A percentile compares a stretch with the other conserved stretches of the same genome.
These are phyloP conservation scores for Rattus rattus DNA, from an alignment of 2,113 vertebrate genomes.

Conservation along the genomic window DNA sequence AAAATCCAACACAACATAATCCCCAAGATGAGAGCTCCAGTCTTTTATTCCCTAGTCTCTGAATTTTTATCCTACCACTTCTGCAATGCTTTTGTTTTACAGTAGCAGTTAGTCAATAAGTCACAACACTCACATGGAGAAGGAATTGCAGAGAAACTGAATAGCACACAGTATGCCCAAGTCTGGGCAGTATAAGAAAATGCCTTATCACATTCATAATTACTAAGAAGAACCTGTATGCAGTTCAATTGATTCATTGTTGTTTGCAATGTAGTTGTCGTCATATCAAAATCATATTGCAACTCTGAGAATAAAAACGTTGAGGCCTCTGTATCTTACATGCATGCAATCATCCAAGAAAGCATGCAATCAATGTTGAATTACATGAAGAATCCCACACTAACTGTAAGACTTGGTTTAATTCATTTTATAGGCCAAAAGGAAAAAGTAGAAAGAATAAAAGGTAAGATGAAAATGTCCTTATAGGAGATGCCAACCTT, in stretches of 20 bases:
- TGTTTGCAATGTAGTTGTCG: neutral
- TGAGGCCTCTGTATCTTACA: neutral
- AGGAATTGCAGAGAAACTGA: neutral
- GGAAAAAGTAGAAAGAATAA: neutral
- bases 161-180: neutral
- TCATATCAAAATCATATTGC: neutral
- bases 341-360: neutral
- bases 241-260: neutral
- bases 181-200: neutral
- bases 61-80: neutral
- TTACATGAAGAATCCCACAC: neutral
- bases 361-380: neutral
- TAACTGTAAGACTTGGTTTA: neutral
- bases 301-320: neutral
- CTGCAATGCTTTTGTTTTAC: neutral
- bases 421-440: neutral
- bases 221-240: neutral
- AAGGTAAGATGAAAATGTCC: neutral
- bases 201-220: neutral
- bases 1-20: neutral
- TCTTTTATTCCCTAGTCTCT: neutral
- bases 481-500: neutral
- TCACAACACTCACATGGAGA: neutral
- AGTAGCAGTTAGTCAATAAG: neutral
- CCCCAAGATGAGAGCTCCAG: neutral